A percentile compares a stretch with the other conserved stretches of the same genome.
Conservation (phyloP, 2,888 invertebrate genomes). For the Cephus runcator region DNA sequence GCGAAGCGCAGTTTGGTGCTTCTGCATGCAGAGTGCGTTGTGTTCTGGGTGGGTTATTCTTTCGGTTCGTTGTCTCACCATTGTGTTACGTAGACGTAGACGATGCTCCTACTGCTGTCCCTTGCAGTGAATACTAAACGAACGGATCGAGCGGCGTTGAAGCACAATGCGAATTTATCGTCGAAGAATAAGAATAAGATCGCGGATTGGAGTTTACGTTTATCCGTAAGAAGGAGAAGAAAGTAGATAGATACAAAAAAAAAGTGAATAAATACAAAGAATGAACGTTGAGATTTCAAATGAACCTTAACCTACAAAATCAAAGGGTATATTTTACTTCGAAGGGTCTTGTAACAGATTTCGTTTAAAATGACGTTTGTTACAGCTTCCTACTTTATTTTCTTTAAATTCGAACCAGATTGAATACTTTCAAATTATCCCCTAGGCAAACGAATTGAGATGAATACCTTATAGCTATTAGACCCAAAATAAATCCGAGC, state of each 20-base stretch:
- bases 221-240: background rate
- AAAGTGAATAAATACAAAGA: background rate
- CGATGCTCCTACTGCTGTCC: constrained; percentile 39
- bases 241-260: background rate
- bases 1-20: constrained; percentile 32
- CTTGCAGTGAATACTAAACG: constrained; percentile 50
- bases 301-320: background rate
- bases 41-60: constrained; percentile 58
- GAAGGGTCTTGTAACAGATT: background rate
- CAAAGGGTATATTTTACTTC: background rate
- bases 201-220: background rate
- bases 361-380: constrained; percentile 25
- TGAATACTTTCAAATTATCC: constrained; percentile 10
- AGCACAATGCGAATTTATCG: constrained; percentile 46
- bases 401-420: background rate
- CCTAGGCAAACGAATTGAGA: constrained; percentile 22
- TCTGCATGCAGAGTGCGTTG: constrained; percentile 50
- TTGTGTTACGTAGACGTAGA: constrained; percentile 54
- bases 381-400: constrained; percentile 34
- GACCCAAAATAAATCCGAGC: constrained; percentile 36
- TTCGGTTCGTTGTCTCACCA: constrained; percentile 61
- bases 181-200: constrained; percentile 34
- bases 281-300: background rate
- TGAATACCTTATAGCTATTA: constrained; percentile 27
- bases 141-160: constrained; percentile 43